phyloP scores from a whole-genome alignment of 2,888 invertebrate genomes.

The Sarcophaga subvicina region DNA sequence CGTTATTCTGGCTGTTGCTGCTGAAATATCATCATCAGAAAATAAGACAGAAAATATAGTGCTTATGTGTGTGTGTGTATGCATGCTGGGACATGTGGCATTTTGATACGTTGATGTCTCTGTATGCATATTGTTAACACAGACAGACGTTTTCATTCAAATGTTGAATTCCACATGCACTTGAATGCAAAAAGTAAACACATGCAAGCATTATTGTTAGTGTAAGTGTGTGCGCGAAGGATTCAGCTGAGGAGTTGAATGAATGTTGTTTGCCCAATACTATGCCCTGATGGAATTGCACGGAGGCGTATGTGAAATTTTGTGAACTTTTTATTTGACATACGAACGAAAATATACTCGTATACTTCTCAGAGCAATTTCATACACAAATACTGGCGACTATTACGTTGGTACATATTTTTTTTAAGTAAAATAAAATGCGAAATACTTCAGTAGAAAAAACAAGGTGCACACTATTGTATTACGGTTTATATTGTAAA shows the following conservation, averaged over 20 bases:
- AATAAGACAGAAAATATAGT: neutral
- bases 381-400: neutral
- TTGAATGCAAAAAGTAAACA: neutral
- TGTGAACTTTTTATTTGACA: slow-evolving; percentile 36
- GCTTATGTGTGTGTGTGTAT: neutral
- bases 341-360: slow-evolving; percentile 31
- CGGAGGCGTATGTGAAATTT: slow-evolving; percentile 55
- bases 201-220: neutral
- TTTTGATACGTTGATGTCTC: slow-evolving; percentile 16
- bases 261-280: neutral
- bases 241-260: neutral
- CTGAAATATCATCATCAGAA: neutral
- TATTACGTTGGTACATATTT: neutral
- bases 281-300: neutral
- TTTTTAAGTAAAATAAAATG: too few relatives aligned
- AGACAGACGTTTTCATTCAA: slow-evolving; percentile 65
- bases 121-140: slow-evolving; percentile 43
- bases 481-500: too few relatives aligned
- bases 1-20: neutral
- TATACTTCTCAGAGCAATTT: neutral
- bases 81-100: neutral
- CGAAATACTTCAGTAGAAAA: too few relatives aligned
- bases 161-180: slow-evolving; percentile 20
- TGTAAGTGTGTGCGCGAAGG: neutral
- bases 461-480: too few relatives aligned